Evolutionary conservation across 2,113 vertebrate species (phyloP).

Genomic region (Zeus faber): DNA sequence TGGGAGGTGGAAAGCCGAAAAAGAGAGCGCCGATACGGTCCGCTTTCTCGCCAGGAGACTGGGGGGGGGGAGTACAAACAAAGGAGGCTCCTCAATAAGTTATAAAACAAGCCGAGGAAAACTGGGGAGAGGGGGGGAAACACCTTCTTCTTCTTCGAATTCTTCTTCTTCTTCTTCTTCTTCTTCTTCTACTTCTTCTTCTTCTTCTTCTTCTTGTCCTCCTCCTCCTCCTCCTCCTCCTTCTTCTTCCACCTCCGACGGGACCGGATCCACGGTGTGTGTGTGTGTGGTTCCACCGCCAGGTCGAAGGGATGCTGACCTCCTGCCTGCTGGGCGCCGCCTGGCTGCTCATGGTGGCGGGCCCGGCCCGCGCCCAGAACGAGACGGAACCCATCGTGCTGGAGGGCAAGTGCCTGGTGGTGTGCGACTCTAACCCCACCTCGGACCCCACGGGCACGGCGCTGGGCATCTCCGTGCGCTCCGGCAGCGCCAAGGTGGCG

Average conservation of each 20-base stretch:
- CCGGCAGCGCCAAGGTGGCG: conserved; percentile 92
- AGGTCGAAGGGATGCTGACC: conserved; percentile 74
- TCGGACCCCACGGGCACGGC: conserved; percentile 91
- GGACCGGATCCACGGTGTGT: too few relatives aligned
- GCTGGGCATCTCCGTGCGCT: conserved; percentile 94
- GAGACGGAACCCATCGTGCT: conserved; percentile 94
- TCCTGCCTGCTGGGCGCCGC: conserved; percentile 76
- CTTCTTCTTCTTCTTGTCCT: not conserved
- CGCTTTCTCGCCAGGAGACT: not conserved
- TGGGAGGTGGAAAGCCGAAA: conserved; percentile 25
- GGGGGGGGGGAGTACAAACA: not conserved
- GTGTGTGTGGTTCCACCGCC: too few relatives aligned
- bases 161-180: not conserved
- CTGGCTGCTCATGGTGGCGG: conserved; percentile 79
- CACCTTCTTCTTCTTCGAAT: too few relatives aligned
- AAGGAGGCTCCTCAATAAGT: too few relatives aligned
- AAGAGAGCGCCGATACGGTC: too few relatives aligned
- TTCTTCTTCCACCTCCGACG: not conserved
- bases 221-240: not conserved
- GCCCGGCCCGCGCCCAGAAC: conserved; percentile 82
- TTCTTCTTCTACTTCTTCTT: conserved; percentile 15
- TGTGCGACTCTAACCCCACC: conserved; percentile 95
- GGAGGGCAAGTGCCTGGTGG: conserved; percentile 94
- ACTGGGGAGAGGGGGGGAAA: too few relatives aligned
- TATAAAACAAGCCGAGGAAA: too few relatives aligned